phyloP scores from a whole-genome alignment of 2,797 vertebrate genomes.

The Cygnus olor region DNA sequence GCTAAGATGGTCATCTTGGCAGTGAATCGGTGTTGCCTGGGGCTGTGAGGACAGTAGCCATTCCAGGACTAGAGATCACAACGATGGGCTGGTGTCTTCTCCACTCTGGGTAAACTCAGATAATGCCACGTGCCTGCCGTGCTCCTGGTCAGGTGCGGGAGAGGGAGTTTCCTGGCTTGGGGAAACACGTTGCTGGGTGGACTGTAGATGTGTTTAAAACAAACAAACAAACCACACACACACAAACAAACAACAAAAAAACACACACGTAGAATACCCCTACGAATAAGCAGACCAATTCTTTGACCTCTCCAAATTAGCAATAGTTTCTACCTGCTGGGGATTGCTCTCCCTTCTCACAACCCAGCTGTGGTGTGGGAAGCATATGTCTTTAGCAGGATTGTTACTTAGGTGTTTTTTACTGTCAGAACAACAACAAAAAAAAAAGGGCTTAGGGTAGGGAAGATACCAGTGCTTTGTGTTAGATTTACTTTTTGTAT shows the following conservation, averaged over 20 bases:
- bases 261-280: accelerated
- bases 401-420: background rate
- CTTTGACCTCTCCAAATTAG: background rate
- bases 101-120: accelerated
- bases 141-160: accelerated
- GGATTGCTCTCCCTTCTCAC: background rate
- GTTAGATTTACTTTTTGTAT: background rate
- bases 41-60: background rate
- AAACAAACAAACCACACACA: background rate
- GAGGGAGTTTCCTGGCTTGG: background rate
- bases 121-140: background rate
- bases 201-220: background rate
- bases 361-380: background rate
- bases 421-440: background rate
- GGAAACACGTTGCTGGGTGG: background rate
- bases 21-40: background rate
- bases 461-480: background rate
- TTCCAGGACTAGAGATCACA: background rate
- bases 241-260: background rate
- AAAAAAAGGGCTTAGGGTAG: background rate
- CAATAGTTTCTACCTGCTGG: background rate
- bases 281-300: background rate
- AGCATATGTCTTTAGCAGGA: background rate
- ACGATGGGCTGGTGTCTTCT: background rate
- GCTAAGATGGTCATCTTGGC: background rate